phyloP scores from a whole-genome alignment of 2,888 invertebrate species.

The Cryptus armator region DNA sequence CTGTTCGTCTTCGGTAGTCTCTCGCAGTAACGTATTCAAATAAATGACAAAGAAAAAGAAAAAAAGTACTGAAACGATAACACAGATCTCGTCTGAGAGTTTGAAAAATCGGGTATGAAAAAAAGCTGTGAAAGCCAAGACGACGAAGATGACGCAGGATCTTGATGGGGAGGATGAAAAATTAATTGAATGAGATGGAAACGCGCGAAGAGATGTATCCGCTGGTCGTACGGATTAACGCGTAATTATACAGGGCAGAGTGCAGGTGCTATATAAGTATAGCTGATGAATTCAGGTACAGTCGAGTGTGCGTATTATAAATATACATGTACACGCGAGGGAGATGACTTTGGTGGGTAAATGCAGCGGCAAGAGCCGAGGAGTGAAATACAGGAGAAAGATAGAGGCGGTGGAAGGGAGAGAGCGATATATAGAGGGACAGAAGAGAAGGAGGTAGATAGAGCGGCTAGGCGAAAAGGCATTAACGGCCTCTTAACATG shows the following conservation, averaged over 20 bases:
- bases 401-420: slow-evolving; percentile 8
- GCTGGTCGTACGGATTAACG: slow-evolving; percentile 58
- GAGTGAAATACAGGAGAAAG: slow-evolving; percentile 21
- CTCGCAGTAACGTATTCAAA: neutral
- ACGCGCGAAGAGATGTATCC: slow-evolving; percentile 56
- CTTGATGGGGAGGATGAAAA: slow-evolving; percentile 53
- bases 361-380: slow-evolving; percentile 31
- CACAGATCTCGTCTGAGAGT: neutral
- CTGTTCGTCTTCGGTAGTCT: slow-evolving; percentile 8
- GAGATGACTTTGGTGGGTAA: slow-evolving; percentile 57
- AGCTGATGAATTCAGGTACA: slow-evolving; percentile 45
- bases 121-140: slow-evolving; percentile 11
- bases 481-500: slow-evolving; percentile 85
- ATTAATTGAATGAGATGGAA: slow-evolving; percentile 63
- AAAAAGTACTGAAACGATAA: slow-evolving; percentile 9
- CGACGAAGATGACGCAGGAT: neutral
- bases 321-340: slow-evolving; percentile 53
- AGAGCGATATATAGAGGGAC: slow-evolving; percentile 36
- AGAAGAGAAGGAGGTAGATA: slow-evolving; percentile 62
- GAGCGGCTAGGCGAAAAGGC: slow-evolving; percentile 82
- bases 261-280: slow-evolving; percentile 39
- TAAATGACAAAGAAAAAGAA: slow-evolving; percentile 2
- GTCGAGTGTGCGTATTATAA: slow-evolving; percentile 34
- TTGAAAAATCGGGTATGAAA: slow-evolving; percentile 2
- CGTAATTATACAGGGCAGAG: slow-evolving; percentile 54